Conservation (phyloP, 2,113 vertebrate species). For the Toxotes chatareus region DNA sequence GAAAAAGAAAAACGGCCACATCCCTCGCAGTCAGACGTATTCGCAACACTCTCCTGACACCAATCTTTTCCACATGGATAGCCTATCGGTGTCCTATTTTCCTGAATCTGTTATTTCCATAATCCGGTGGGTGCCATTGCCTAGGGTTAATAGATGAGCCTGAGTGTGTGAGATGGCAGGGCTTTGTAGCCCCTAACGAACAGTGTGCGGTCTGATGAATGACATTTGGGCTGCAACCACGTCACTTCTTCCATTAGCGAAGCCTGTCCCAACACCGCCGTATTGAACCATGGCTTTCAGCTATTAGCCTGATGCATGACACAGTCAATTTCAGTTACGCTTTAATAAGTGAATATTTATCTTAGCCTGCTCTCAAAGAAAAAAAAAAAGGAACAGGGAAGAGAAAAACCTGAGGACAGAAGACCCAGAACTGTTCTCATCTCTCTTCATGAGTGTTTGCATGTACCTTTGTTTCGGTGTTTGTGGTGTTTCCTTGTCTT, state of each 20-base stretch:
- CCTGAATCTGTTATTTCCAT: conserved; percentile 85
- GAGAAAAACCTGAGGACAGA: conserved; percentile 57
- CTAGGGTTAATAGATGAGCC: conserved; percentile 92
- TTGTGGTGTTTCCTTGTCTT: conserved; percentile 55
- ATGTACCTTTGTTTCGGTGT: conserved; percentile 23
- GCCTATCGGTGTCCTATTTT: conserved; percentile 81
- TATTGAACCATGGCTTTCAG: conserved; percentile 94
- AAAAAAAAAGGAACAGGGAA: conserved; percentile 45
- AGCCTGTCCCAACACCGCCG: conserved; percentile 92
- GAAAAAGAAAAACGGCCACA: conserved; percentile 60
- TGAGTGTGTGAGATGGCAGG: conserved; percentile 91
- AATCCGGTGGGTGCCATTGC: conserved; percentile 85
- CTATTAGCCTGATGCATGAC: conserved; percentile 98
- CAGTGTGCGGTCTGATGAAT: conserved; percentile 94
- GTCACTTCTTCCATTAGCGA: conserved; percentile 99
- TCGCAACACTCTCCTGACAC: conserved; percentile 80
- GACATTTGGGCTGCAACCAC: conserved; percentile 91
- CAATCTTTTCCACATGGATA: conserved; percentile 82
- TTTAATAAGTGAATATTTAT: conserved; percentile 97
- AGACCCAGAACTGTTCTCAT: conserved; percentile 83
- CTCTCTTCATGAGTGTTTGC: conserved; percentile 58
- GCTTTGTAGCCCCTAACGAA: conserved; percentile 93
- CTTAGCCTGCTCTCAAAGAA: conserved; percentile 78
- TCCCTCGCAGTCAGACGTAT: conserved; percentile 64
- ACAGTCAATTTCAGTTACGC: conserved; percentile 96